Conservation (phyloP, 2,888 invertebrate species). For the Pyralis farinalis region DNA sequence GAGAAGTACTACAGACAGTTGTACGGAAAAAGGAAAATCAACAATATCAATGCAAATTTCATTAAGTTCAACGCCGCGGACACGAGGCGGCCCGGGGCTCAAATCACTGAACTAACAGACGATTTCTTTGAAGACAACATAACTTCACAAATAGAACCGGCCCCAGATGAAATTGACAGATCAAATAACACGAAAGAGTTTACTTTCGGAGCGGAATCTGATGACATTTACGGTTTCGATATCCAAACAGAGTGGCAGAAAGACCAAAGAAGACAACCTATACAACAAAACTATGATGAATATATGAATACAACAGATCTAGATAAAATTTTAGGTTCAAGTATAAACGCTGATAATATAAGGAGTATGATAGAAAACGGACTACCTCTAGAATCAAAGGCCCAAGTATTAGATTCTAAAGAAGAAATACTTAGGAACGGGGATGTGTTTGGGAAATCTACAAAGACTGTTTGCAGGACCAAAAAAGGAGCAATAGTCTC, state of each 20-base stretch:
- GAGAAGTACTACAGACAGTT: constrained; percentile 92
- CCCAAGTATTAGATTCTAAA: constrained; percentile 55
- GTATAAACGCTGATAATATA: constrained; percentile 57
- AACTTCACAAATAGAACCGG: constrained; percentile 55
- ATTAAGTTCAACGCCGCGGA: constrained; percentile 55
- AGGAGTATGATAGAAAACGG: constrained; percentile 67
- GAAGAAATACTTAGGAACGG: constrained; percentile 61
- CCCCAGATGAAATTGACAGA: constrained; percentile 49
- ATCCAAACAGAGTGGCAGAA: constrained; percentile 61
- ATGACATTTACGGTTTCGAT: constrained; percentile 65
- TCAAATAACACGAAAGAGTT: constrained; percentile 27
- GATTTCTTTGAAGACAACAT: constrained; percentile 66
- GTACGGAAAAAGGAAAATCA: constrained; percentile 83
- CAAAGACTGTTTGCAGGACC: constrained; percentile 62
- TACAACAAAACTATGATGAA: constrained; percentile 62
- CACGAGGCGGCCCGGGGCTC: constrained; percentile 68
- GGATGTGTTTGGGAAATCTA: constrained; percentile 62
- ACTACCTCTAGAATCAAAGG: constrained; percentile 51
- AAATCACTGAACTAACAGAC: constrained; percentile 73
- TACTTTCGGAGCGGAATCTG: constrained; percentile 52
- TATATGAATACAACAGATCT: constrained; percentile 58
- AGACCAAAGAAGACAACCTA: constrained; percentile 78
- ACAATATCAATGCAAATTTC: constrained; percentile 54
- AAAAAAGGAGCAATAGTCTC: constrained; percentile 67
- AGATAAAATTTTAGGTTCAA: constrained; percentile 57